Evolutionary conservation across 2,797 vertebrate species (phyloP).

Genomic region (Cirrhinus molitorella): DNA sequence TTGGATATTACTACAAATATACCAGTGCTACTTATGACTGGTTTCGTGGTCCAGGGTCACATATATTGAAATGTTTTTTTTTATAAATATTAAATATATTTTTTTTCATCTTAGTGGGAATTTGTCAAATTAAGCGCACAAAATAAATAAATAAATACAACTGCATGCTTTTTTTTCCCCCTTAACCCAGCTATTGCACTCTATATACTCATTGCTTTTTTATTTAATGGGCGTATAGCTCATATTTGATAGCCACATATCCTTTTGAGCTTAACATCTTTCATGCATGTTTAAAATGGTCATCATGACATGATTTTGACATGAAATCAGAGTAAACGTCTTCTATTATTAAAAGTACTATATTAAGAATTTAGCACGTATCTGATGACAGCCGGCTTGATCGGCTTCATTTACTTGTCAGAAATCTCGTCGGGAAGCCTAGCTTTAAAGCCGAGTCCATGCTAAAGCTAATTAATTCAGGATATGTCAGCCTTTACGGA

Average conservation of each 20-base stretch:
- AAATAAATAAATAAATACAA: background rate
- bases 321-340: slow-evolving; percentile 37
- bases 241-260: background rate
- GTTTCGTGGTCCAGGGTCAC: too few relatives aligned
- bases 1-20: too few relatives aligned
- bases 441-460: slow-evolving; percentile 52
- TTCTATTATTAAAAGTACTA: slow-evolving; percentile 53
- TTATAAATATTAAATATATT: too few relatives aligned
- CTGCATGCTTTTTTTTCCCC: background rate
- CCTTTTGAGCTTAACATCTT: slow-evolving; percentile 8
- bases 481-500: slow-evolving; percentile 34
- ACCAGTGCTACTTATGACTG: too few relatives aligned
- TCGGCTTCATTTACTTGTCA: slow-evolving; percentile 54
- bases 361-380: slow-evolving; percentile 44
- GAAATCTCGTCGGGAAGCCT: slow-evolving; percentile 34
- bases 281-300: slow-evolving; percentile 9
- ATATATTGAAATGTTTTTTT: too few relatives aligned
- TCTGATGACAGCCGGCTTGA: slow-evolving; percentile 38
- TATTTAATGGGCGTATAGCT: background rate
- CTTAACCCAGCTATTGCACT: background rate
- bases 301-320: background rate
- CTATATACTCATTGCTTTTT: background rate
- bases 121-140: background rate
- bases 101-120: background rate
- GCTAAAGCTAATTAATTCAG: slow-evolving; percentile 49